Base-by-base conservation (phyloP, 1,140 invertebrate species). In the Xylocopa sonorina region DNA sequence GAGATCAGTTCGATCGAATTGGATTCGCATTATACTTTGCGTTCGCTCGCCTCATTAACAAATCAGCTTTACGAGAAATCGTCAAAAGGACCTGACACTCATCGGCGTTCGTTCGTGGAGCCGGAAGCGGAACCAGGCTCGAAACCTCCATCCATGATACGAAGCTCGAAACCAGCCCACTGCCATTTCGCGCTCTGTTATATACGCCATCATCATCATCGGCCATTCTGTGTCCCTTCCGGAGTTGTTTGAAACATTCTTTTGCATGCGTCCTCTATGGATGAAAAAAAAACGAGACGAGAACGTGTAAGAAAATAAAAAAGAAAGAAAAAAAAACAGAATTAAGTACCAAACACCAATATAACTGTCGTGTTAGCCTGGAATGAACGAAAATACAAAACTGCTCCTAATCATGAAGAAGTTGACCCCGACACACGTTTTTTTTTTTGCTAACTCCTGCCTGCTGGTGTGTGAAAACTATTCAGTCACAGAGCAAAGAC, bases 381-480 rank as follows among this genome's bases (percentile, higher is more conserved):
- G 78, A 87, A 84, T 79, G 84, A 85, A 10, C 57, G 7, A 41
- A 62, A 62, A 43, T 43, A 38, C 24, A 63, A 64, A 14, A 0
- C 38, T 67, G 60, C 53, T 76, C 75, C 78, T 63, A 84, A 69
- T 58, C 66, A n/a, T n/a, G 60, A 87, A 72, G 78, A 81, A 63
- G 71, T 64, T 78, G 66, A 43, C 68, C 68, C 41, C 71, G 78
- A 85, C 71, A 85, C 78, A 58, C 55, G n/a, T n/a, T n/a, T n/a
- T 43, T 57, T 84, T 80, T 51, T 83, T 87, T 80, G 77, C 78
- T 88, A 88, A 87, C 79, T 58, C 79, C 85, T 87, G 86, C 87
- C 87, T 88, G 87, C 79, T 88, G 87, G 69, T 84, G 79, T 88
- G 84, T 83, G 69, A 84, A 67, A 79, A 88, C 78, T 57, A 73